Evolutionary conservation across 2,888 invertebrate species (phyloP).

Genomic region (Uropetala carovei): DNA sequence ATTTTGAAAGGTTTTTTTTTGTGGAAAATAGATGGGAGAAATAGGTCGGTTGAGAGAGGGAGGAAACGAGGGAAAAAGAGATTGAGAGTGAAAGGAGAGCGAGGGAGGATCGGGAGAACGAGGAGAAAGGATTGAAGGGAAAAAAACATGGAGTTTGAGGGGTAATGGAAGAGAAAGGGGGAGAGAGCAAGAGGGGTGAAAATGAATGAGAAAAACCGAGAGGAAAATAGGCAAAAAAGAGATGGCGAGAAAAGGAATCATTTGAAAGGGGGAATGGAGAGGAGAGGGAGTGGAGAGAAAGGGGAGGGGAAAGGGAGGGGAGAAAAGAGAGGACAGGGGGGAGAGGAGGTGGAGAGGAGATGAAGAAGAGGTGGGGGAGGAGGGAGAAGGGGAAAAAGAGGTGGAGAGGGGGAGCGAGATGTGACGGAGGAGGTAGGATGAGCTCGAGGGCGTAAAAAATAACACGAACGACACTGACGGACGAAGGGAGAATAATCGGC

Average conservation of each 20-base stretch:
- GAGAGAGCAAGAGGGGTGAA: neutral
- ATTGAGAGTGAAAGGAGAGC: neutral
- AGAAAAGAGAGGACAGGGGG: too few relatives aligned
- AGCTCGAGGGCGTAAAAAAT: too few relatives aligned
- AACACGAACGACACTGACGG: too few relatives aligned
- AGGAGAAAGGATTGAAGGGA: neutral
- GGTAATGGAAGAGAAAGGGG: neutral
- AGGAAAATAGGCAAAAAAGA: neutral
- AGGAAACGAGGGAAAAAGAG: neutral
- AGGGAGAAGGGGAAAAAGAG: too few relatives aligned
- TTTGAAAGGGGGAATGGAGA: neutral
- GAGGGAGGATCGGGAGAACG: neutral
- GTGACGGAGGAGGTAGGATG: too few relatives aligned
- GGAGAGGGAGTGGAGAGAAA: neutral
- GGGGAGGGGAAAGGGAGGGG: too few relatives aligned
- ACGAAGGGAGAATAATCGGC: too few relatives aligned
- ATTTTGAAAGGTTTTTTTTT: neutral
- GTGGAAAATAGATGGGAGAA: neutral
- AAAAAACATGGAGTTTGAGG: neutral
- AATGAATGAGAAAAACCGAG: neutral
- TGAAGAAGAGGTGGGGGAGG: too few relatives aligned
- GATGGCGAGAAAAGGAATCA: neutral
- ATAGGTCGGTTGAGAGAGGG: neutral
- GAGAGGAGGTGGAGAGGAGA: too few relatives aligned
- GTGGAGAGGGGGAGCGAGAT: too few relatives aligned